phyloP scores from a whole-genome alignment of 2,888 invertebrate genomes.

The Idaea aversata region DNA sequence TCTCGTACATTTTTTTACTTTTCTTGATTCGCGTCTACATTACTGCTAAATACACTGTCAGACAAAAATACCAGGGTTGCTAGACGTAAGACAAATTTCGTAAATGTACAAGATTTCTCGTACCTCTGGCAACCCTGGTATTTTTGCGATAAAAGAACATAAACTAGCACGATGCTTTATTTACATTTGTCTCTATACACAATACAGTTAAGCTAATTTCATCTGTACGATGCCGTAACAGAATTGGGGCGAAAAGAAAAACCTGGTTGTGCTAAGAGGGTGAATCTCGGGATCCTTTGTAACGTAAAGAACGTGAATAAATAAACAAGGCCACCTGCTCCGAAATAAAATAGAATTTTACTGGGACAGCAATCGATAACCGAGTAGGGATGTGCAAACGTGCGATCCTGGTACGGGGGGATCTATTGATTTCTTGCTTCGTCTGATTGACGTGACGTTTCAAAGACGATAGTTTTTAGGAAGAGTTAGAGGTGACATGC shows the following conservation, averaged over 20 bases:
- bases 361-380: conserved; percentile 42
- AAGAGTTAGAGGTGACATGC: conserved; percentile 25
- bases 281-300: conserved; percentile 41
- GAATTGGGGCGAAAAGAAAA: not conserved
- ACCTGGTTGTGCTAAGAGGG: conserved; percentile 9
- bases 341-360: conserved; percentile 35
- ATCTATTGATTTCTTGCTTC: conserved; percentile 52
- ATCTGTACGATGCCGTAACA: not conserved
- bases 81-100: no score
- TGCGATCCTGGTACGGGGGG: conserved; percentile 24
- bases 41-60: no score
- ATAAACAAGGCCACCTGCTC: conserved; percentile 56
- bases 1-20: no score
- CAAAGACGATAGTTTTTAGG: not conserved
- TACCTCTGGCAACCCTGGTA: no score
- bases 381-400: conserved; percentile 21
- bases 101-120: no score
- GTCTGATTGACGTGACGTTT: conserved; percentile 45
- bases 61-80: no score
- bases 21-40: no score
- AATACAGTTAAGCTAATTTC: not conserved
- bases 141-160: not conserved
- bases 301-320: conserved; percentile 49
- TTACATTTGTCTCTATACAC: conserved; percentile 4
- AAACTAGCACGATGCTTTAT: not conserved